phyloP scores from a whole-genome alignment of 2,113 vertebrate genomes.

The Clarias magur region DNA sequence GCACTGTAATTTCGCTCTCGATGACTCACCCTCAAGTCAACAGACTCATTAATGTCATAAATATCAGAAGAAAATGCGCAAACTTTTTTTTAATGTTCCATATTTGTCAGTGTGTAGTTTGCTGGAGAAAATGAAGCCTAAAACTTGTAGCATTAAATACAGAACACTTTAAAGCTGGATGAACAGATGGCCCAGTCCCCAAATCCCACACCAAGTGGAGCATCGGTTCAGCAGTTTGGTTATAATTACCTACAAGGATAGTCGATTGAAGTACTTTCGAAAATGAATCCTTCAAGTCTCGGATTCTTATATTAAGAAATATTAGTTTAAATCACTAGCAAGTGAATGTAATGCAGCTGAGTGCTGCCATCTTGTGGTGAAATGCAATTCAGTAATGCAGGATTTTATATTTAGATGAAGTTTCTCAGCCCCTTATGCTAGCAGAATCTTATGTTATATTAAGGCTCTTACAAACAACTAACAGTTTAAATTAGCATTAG shows the following conservation, averaged over 20 bases:
- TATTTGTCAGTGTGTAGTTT: background rate
- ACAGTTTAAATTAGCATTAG: background rate
- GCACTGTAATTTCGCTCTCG: constrained; percentile 40
- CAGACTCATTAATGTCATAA: constrained; percentile 36
- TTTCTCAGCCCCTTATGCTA: background rate
- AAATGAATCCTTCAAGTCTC: background rate
- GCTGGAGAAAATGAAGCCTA: background rate
- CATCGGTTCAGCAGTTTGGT: background rate
- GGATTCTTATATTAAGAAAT: constrained; percentile 2
- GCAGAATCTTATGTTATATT: background rate
- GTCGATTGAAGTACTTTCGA: constrained; percentile 2
- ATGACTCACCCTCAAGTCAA: constrained; percentile 37
- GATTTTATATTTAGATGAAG: background rate
- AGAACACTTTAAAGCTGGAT: constrained; percentile 1
- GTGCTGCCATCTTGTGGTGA: constrained; percentile 46
- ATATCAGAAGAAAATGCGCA: constrained; percentile 19
- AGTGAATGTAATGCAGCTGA: background rate
- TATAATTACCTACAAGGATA: constrained; percentile 19
- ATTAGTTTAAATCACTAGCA: background rate
- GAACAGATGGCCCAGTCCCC: constrained; percentile 22
- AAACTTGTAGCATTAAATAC: background rate
- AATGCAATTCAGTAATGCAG: background rate
- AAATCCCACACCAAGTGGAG: constrained; percentile 12
- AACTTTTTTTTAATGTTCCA: background rate
- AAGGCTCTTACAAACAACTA: background rate